Conservation (phyloP, 92 coral and sea anemone species). For the Palythoa grandiflora region DNA sequence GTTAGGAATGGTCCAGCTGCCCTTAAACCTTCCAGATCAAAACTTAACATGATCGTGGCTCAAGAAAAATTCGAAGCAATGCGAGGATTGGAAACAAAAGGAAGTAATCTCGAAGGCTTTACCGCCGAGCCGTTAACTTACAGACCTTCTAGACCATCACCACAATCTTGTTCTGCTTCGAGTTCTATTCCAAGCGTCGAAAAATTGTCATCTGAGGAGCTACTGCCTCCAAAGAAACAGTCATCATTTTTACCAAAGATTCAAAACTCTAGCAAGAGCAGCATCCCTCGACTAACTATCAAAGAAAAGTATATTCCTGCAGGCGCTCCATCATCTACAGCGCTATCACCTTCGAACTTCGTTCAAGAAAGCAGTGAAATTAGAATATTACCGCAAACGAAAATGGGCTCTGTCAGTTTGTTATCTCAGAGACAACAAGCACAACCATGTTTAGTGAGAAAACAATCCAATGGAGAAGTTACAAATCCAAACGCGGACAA, state of each 20-base stretch:
- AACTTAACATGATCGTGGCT: conserved; percentile 10
- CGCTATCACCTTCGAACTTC: conserved; percentile 1
- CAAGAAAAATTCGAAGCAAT: conserved; percentile 29
- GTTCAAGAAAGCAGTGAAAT: conserved; percentile 22
- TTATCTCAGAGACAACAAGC: conserved; percentile 39
- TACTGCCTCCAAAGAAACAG: conserved; percentile 5
- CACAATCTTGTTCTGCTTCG: conserved; percentile 12
- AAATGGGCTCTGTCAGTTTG: conserved; percentile 26
- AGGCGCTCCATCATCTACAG: not conserved
- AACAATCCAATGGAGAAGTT: not conserved
- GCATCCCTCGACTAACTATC: conserved; percentile 3
- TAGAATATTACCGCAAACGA: conserved; percentile 22
- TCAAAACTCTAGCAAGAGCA: conserved; percentile 32
- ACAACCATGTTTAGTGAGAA: not conserved
- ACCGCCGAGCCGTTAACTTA: conserved; percentile 3
- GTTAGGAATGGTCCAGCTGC: conserved; percentile 46
- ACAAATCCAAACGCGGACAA: not conserved
- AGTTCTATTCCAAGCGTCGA: conserved; percentile 38
- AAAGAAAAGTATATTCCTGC: conserved; percentile 28
- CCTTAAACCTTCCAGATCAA: conserved; percentile 53
- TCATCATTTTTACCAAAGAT: conserved; percentile 33
- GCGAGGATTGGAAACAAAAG: conserved; percentile 24
- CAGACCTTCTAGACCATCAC: conserved; percentile 39
- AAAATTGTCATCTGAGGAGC: conserved; percentile 29
- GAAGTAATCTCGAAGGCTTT: conserved; percentile 41